Conservation (phyloP, 1,140 invertebrate genomes). For the Drosophila sechellia region DNA sequence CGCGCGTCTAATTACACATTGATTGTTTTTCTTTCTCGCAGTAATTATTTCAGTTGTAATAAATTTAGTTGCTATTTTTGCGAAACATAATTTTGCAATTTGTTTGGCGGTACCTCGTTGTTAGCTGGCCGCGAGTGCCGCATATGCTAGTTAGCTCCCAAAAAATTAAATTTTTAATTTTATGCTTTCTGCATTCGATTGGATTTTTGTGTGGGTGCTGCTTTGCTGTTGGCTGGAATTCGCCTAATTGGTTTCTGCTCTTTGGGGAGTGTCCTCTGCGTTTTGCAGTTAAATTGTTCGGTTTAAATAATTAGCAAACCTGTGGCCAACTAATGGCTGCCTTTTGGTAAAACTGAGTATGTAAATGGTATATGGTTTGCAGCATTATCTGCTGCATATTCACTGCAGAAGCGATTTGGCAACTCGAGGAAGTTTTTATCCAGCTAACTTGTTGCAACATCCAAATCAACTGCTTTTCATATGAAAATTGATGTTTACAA, state of each 20-base stretch:
- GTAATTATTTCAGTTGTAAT: slow-evolving; percentile 82
- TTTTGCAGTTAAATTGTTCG: slow-evolving; percentile 47
- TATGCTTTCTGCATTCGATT: slow-evolving; percentile 34
- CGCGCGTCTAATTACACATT: slow-evolving; percentile 70
- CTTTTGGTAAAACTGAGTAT: neutral
- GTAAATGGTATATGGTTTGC: slow-evolving; percentile 10
- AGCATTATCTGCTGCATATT: neutral
- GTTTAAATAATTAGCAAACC: slow-evolving; percentile 44
- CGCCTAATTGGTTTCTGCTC: slow-evolving; percentile 47
- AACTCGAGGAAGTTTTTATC: neutral
- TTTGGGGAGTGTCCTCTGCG: slow-evolving; percentile 19
- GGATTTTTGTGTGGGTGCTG: slow-evolving; percentile 22
- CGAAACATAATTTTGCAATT: slow-evolving; percentile 70
- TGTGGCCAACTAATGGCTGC: slow-evolving; percentile 22
- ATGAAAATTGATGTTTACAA: neutral
- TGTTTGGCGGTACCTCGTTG: slow-evolving; percentile 25
- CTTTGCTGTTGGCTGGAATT: slow-evolving; percentile 1
- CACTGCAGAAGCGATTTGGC: neutral
- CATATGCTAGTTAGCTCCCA: slow-evolving; percentile 16
- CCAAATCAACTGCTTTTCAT: neutral
- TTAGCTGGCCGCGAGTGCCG: too few relatives aligned
- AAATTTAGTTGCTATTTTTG: slow-evolving; percentile 69
- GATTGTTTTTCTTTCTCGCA: slow-evolving; percentile 75
- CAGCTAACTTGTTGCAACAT: neutral
- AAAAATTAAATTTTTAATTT: slow-evolving; percentile 67